Base-by-base conservation (phyloP, 2,888 invertebrate genomes). In the Galerucella calmariensis region DNA sequence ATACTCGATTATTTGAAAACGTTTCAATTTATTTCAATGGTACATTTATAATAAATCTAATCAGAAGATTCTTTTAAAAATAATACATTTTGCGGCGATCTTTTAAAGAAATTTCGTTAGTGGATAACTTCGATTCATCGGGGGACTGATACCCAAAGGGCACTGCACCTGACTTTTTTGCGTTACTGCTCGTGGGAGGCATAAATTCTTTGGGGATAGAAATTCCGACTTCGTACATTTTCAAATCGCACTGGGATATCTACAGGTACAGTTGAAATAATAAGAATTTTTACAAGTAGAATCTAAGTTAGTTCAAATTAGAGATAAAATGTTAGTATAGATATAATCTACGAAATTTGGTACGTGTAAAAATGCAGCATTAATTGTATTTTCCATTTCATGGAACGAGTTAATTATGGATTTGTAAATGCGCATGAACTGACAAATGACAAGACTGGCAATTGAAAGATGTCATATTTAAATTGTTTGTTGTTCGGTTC, bases 91-190 rank as follows among this genome's bases (percentile, higher is more conserved):
- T 11, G 59, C 59, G 8, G 20, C 14, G 59, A 14, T 12, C 11
- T 59, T 24, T 59, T 27, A 59, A 27, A 27, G 59, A 59, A 24
- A 61, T 14, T 41, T 41, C 35, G 35, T 41, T 41, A 8, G 35
- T 8, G 35, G 35, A 61, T 27, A 35, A 35, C 14, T 61, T 61
- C 35, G 27, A 35, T 16, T 35, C 35, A 61, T 35, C 12, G 61
- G 61, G 20, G n/a, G 61, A 61, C 35, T 35, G 24, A 61, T 61
- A 62, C 62, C 41, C 62, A 41, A 41, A 41, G 8, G 35, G 35
- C 35, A 41, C 35, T 35, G 41, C 62, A 62, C 62, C 62, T 41
- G 41, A 35, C 8, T 35, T 41, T 62, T 62, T 62, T 41, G 35
- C 62, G 35, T 41, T 41, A 10, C 41, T 41, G 16, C 62, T 41